These are phyloP conservation scores for Sphinx pinastri DNA, from an alignment of 2,888 invertebrate genomes.

Conservation along the genomic window DNA sequence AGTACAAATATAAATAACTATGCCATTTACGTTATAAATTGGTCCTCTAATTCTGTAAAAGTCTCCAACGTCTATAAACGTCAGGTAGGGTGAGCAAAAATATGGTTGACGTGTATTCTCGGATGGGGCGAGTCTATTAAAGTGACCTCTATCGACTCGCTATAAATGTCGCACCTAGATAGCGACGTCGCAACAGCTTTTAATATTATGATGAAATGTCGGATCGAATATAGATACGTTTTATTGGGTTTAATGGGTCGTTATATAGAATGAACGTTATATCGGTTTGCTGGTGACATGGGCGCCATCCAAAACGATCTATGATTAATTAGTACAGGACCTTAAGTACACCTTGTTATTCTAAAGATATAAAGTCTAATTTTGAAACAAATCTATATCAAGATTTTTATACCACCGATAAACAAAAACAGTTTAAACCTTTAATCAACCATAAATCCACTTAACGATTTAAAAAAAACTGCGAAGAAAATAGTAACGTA, in stretches of 20 bases:
- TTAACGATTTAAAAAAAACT: no score
- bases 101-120: constrained; percentile 42
- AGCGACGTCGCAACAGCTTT: not conserved
- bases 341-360: no score
- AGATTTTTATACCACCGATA: no score
- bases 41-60: constrained; percentile 1
- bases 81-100: constrained; percentile 6
- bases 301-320: no score
- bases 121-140: constrained; percentile 48
- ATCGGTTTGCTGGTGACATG: no score
- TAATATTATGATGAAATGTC: constrained; percentile 1
- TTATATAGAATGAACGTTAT: no score
- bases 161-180: constrained; percentile 50
- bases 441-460: no score
- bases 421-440: no score
- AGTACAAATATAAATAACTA: not conserved
- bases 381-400: no score
- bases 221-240: not conserved
- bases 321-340: no score
- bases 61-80: constrained; percentile 12
- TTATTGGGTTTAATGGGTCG: not conserved
- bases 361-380: no score
- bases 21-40: constrained; percentile 19
- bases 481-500: no score
- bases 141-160: constrained; percentile 47